Base-by-base conservation (phyloP, 2,797 vertebrate genomes). In the Cyclura pinguis region DNA sequence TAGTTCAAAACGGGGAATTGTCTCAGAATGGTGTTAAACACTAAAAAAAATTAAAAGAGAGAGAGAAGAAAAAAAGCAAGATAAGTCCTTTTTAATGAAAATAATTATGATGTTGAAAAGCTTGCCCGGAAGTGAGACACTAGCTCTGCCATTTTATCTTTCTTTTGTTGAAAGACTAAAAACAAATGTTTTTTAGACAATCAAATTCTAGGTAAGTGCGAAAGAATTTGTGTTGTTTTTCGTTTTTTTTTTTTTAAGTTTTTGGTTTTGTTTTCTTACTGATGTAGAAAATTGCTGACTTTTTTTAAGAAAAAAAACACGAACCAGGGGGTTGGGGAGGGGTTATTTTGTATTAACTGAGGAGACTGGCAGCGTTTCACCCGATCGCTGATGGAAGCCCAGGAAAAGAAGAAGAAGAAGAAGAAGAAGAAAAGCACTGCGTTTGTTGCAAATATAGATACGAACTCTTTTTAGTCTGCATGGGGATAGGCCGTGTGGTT, bases 401-500 rank as follows among this genome's bases (percentile, higher is more conserved):
- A 97, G 97, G 98, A 97, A 35, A 38, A 55, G 14, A 47, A 32
- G 59, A 32, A n/a, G 42, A 47, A 47, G 50, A 4, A 13, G 42
- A 42, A 42, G 42, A 42, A 4, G 13, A 9, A 2, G 38, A 50
- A 64, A 82, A 98, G 98, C 98, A 98, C 98, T 99, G 98, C 98
- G 96, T 98, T 91, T 98, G 98, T 96, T 98, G 98, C 98, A 57
- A 97, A 98, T 98, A 98, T 97, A 87, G 89, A 97, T 98, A 92
- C 93, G 95, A 96, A 96, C 95, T 93, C 95, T 96, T 91, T 87
- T 91, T 97, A 97, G 97, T 97, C 97, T 97, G 97, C 97, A 98
- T 98, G 97, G 97, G 96, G 97, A 96, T 97, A 97, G 97, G 97
- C 97, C 97, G 97, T 97, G 97, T 98, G 97, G 97, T 97, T 97